phyloP scores from a whole-genome alignment of 2,888 invertebrate genomes.

The Drosophila nr. medialis region DNA sequence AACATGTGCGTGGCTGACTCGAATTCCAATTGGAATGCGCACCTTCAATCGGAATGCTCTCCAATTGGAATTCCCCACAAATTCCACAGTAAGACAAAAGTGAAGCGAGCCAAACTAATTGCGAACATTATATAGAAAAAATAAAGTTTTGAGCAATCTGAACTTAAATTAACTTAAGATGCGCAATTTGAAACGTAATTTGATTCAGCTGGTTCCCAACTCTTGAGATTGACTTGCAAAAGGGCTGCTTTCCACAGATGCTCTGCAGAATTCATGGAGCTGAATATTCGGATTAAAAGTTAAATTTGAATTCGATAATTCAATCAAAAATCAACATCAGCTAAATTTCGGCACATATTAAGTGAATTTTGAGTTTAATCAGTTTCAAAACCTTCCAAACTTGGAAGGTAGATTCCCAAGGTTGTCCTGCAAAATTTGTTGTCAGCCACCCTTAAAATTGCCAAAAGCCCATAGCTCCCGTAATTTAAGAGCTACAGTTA shows the following conservation, averaged over 20 bases:
- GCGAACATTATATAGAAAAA: background rate
- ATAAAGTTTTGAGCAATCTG: background rate
- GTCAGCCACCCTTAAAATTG: too few species aligned
- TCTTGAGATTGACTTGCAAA: background rate
- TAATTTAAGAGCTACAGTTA: too few species aligned
- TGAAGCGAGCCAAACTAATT: background rate
- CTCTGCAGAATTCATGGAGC: background rate
- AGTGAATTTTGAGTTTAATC: too few species aligned
- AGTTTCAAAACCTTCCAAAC: too few species aligned
- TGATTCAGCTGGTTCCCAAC: too few species aligned
- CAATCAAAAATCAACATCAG: too few species aligned
- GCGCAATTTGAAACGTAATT: background rate
- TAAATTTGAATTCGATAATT: background rate
- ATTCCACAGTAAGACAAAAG: slow-evolving; percentile 7
- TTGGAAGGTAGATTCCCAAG: too few species aligned
- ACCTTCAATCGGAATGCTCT: too few species aligned
- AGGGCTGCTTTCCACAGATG: background rate
- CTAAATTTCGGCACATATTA: background rate
- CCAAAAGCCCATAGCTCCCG: too few species aligned
- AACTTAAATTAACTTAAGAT: background rate
- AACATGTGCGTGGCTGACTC: slow-evolving; percentile 44
- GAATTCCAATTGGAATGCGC: slow-evolving; percentile 27
- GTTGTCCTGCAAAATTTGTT: too few species aligned
- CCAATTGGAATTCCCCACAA: slow-evolving; percentile 3
- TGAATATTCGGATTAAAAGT: background rate